Base-by-base conservation (phyloP, 2,797 vertebrate species). In the Alca torda region DNA sequence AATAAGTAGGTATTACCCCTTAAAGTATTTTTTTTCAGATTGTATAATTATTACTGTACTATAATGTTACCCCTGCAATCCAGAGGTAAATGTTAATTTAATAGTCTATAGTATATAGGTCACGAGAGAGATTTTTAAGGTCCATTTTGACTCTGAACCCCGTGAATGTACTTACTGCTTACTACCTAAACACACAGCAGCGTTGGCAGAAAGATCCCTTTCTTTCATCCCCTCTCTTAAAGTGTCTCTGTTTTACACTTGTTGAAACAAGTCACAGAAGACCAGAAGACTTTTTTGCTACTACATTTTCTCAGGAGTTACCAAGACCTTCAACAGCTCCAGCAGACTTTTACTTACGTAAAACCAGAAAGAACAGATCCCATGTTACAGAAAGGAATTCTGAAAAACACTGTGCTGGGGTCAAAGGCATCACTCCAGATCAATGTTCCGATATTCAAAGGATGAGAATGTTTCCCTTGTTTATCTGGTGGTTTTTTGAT, bases 201-300 rank as follows among this genome's bases (percentile, higher is more conserved):
- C 0, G 3, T 0, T 46, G 54, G 45, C 33, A 39, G 59, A 48
- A 72, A 53, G 50, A 41, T 53, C 43, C 19, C 16, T 41, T 57
- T 48, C 37, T 18, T 21, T 7, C 10, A 3, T 24, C n/a, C 23
- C 11, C 8, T 28, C 30, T 2, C 0, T 53, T 60, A 18, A 61
- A 53, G 45, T 0, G 4, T 8, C 30, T 14, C 72, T 43, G 24
- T 16, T 50, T 43, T 3, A 57, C 43, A 31, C 8, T n/a, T 20
- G 25, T 26, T 24, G 26, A 18, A 37, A 64, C 7, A n/a, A 60
- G 14, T 4, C 81, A 54, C n/a, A 16, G 16, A 35, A 35, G 10
- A 59, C 46, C 24, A 12, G 9, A 56, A 41, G 23, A 16, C 5
- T 35, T n/a, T 23, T 67, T 37, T 77, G 41, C 12, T 56, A 13